These are phyloP conservation scores for Pagrus major DNA, from an alignment of 2,113 vertebrate species.

Conservation along the genomic window DNA sequence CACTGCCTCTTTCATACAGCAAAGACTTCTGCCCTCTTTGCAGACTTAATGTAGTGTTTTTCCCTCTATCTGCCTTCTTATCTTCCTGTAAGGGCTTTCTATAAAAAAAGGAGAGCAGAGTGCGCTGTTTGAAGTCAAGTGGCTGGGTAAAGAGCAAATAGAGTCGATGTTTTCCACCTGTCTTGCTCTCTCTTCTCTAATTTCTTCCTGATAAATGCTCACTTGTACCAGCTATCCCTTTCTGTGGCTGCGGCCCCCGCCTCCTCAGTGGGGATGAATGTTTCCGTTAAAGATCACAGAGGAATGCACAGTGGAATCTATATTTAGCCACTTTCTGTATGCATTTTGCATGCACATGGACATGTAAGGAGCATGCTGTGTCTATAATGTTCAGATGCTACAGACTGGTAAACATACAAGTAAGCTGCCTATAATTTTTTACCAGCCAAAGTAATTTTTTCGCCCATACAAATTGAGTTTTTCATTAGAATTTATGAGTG, in stretches of 20 bases:
- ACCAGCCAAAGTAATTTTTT: neutral
- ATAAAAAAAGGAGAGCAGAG: slow-evolving; percentile 56
- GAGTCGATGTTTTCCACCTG: slow-evolving; percentile 62
- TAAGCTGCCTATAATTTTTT: neutral
- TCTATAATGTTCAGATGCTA: slow-evolving; percentile 4
- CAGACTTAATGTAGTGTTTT: slow-evolving; percentile 30
- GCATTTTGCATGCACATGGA: slow-evolving; percentile 3
- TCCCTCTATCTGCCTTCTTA: slow-evolving; percentile 45
- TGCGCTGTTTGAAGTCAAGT: slow-evolving; percentile 59
- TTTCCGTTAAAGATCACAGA: slow-evolving; percentile 44
- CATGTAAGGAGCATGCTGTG: slow-evolving; percentile 9
- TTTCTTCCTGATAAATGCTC: slow-evolving; percentile 53
- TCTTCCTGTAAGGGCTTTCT: slow-evolving; percentile 48
- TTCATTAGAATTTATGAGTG: slow-evolving; percentile 22
- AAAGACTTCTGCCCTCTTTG: slow-evolving; percentile 39
- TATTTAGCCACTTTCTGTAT: slow-evolving; percentile 34
- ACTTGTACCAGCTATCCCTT: slow-evolving; percentile 19
- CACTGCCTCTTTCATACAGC: slow-evolving; percentile 23
- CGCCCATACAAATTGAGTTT: neutral
- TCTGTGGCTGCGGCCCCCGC: neutral
- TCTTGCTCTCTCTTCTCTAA: slow-evolving; percentile 45
- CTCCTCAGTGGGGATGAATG: neutral
- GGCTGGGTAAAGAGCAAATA: slow-evolving; percentile 57
- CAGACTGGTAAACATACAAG: neutral
- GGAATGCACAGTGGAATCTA: slow-evolving; percentile 28